These are phyloP conservation scores for Hydrozoanthus tunicans DNA, from an alignment of 64 coral and sea anemone species.

Conservation along the genomic window DNA sequence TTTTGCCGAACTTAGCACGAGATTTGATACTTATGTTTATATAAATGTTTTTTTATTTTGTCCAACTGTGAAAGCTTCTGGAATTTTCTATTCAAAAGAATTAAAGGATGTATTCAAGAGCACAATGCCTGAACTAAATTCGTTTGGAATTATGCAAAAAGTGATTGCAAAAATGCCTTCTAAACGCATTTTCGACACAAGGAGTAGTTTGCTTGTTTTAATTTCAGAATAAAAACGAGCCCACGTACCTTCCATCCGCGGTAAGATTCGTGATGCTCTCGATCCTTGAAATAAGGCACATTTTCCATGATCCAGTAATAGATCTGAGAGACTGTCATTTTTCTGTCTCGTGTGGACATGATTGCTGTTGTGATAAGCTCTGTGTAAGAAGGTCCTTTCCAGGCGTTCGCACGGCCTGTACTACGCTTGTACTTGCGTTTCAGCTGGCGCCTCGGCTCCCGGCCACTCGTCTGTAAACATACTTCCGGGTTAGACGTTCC, in stretches of 20 bases:
- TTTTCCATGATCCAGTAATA: constrained; percentile 75
- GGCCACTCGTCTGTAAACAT: neutral
- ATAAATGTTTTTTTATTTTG: neutral
- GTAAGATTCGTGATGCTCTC: constrained; percentile 46
- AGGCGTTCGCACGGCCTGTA: constrained; percentile 55
- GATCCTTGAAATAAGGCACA: constrained; percentile 72
- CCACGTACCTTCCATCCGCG: constrained; percentile 77
- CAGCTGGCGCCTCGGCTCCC: neutral
- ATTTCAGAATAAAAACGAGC: too few species aligned
- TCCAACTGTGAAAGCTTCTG: neutral
- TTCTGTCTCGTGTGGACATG: constrained; percentile 52
- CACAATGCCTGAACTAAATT: neutral
- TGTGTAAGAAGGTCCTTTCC: constrained; percentile 67
- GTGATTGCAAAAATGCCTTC: neutral
- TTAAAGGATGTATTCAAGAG: neutral
- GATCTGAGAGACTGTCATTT: constrained; percentile 74
- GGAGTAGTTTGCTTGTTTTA: too few species aligned
- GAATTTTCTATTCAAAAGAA: neutral
- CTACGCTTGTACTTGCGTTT: neutral
- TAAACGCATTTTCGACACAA: neutral
- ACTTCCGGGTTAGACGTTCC: neutral
- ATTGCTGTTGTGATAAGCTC: constrained; percentile 73
- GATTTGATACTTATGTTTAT: neutral
- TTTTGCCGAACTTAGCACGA: too few species aligned
- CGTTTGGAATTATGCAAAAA: too few species aligned